Evolutionary conservation across 2,888 invertebrate genomes (phyloP).

Genomic region (Drosophila putrida): DNA sequence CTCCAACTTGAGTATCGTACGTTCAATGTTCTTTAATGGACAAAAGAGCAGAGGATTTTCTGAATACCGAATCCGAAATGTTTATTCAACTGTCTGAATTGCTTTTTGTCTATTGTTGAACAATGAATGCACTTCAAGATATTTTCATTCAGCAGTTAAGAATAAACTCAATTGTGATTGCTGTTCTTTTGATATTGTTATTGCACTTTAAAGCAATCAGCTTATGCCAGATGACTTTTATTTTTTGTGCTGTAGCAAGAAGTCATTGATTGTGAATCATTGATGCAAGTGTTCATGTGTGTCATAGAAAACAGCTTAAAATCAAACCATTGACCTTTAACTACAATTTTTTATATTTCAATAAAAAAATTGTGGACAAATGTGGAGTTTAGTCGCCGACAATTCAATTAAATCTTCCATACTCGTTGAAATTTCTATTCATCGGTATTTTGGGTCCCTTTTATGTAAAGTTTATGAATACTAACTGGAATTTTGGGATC

Average conservation of each 20-base stretch:
- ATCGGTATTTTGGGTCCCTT: not conserved
- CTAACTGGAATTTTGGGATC: conserved; percentile 44
- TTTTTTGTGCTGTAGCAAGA: not conserved
- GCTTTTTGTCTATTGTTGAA: conserved; percentile 10
- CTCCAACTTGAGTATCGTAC: conserved; percentile 42
- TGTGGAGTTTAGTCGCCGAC: not conserved
- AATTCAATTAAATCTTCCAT: conserved; percentile 21
- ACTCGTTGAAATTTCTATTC: not conserved
- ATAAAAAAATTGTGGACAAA: not conserved
- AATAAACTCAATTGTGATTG: conserved; percentile 21
- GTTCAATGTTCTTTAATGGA: conserved; percentile 35
- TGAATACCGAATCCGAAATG: conserved; percentile 25
- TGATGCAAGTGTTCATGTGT: not conserved
- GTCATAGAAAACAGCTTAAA: not conserved
- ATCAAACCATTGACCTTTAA: not conserved
- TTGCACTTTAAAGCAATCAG: conserved; percentile 29
- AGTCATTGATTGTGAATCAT: not conserved
- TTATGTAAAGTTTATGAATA: not conserved
- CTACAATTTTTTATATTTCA: not conserved
- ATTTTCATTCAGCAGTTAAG: conserved; percentile 5
- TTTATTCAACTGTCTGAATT: conserved; percentile 43
- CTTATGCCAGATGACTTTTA: conserved; percentile 1
- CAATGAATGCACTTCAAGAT: conserved; percentile 11
- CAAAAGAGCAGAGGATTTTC: conserved; percentile 7
- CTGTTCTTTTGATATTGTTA: conserved; percentile 26